Evolutionary conservation across 2,797 vertebrate species (phyloP), one percentile per base, ranked within the genome.

Genomic region (Anableps anableps): DNA sequence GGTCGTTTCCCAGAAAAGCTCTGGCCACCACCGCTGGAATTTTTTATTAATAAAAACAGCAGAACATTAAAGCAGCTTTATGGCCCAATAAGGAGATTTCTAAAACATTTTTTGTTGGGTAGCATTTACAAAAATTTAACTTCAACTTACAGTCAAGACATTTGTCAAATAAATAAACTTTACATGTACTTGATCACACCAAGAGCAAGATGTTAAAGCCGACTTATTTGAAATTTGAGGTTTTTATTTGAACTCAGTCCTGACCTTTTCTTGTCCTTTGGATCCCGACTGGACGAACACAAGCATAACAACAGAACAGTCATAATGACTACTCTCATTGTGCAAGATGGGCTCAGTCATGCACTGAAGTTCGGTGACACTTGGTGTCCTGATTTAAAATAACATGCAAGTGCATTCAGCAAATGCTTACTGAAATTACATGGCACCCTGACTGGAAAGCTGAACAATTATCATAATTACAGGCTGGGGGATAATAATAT

Each of bases 21-120:
- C 74, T 0, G 74, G 70, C 76, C 78, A 60, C 82, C 71, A 55
- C 76, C 53, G 53, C 78, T 38, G 87, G 91, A 90, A 93, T 91
- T 86, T 90, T 88, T 88, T 90, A 91, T 85, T 86, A 78, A 79
- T 50, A 87, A 83, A 87, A 90, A 89, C 83, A 84, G 80, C 82
- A 76, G 8, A 88, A 62, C 72, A 58, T 86, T 83, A 73, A 50
- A 34, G 84, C 81, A 78, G 82, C 73, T 68, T 79, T 86, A 87
- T 92, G 90, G 91, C 83, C 84, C 79, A 53, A 81, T 81, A 77
- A 1, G 74, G 79, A 53, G 74, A 82, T 83, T 85, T 87, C 74
- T 43, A 66, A 85, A 93, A 85, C 83, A 79, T 81, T 80, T 81
- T 75, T 45, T 75, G 78, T 48, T 78, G 79, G 81, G 79, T 83